phyloP scores from a whole-genome alignment of 2,888 invertebrate species.

The Oeneis ivallda region DNA sequence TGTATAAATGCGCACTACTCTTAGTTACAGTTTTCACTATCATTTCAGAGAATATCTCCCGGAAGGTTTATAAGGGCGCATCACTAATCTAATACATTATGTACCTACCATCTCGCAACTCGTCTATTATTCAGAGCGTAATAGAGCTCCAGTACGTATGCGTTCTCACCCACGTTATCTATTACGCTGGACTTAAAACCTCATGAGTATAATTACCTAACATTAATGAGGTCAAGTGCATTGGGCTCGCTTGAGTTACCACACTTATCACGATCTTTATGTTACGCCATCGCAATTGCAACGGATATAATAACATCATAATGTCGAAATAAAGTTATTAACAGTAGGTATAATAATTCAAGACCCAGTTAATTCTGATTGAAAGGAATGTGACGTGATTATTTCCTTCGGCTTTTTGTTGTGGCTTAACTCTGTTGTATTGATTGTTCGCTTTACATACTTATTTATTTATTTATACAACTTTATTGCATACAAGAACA shows the following conservation, averaged over 20 bases:
- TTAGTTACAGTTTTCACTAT: too few species aligned
- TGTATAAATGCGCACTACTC: too few species aligned
- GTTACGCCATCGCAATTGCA: conserved; percentile 29
- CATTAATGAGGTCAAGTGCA: conserved; percentile 57
- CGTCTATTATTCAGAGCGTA: too few species aligned
- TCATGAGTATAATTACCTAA: conserved; percentile 50
- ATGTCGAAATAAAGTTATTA: conserved; percentile 30
- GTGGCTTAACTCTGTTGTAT: not conserved
- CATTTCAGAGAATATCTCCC: too few species aligned
- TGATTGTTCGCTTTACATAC: not conserved
- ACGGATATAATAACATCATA: conserved; percentile 29
- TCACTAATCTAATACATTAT: too few species aligned
- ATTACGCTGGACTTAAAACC: conserved; percentile 44
- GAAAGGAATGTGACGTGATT: conserved; percentile 18
- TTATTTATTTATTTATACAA: too few species aligned
- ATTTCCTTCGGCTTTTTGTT: conserved; percentile 1
- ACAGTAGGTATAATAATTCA: conserved; percentile 12
- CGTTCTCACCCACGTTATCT: not conserved
- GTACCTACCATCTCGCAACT: too few species aligned
- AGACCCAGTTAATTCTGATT: conserved; percentile 17
- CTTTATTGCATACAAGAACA: too few species aligned
- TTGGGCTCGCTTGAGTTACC: conserved; percentile 44
- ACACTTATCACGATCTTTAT: conserved; percentile 32
- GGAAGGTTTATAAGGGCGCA: too few species aligned
- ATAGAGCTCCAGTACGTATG: too few species aligned